These are phyloP conservation scores for silkworm (Bombyx mori) DNA, from an alignment of 1,140 invertebrate genomes.

Conservation along the genomic window DNA sequence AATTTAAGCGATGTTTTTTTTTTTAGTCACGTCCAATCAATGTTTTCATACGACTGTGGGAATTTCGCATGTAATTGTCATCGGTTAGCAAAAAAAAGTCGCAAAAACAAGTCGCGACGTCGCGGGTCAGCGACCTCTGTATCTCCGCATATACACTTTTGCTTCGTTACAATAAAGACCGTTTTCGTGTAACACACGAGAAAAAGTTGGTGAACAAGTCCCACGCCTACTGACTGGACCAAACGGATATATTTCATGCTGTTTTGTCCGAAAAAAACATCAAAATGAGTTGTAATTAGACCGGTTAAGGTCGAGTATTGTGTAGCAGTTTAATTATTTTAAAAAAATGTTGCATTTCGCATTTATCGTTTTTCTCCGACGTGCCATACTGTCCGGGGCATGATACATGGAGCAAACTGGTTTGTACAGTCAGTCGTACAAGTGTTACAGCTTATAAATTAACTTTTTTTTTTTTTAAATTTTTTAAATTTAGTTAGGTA, in stretches of 20 bases:
- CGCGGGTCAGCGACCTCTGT: conserved; percentile 39
- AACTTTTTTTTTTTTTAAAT: no score
- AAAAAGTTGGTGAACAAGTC: conserved; percentile 29
- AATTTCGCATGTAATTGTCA: conserved; percentile 32
- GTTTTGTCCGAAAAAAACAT: conserved; percentile 16
- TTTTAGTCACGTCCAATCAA: background rate
- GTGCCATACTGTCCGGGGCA: conserved; percentile 59
- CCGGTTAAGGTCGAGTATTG: conserved; percentile 14
- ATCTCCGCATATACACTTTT: conserved; percentile 15
- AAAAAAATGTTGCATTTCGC: conserved; percentile 20
- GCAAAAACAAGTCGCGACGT: conserved; percentile 35
- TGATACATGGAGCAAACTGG: conserved; percentile 57
- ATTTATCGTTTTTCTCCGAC: conserved; percentile 48
- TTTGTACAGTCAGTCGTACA: conserved; percentile 26
- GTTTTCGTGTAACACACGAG: conserved; percentile 20
- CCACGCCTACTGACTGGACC: conserved; percentile 59
- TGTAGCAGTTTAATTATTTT: conserved; percentile 11
- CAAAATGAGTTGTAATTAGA: conserved; percentile 11
- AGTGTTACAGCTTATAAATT: no score
- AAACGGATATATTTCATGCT: conserved; percentile 56
- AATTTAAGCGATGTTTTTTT: no score
- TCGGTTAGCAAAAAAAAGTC: conserved; percentile 20
- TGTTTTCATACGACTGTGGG: conserved; percentile 23
- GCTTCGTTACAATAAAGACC: conserved; percentile 28
- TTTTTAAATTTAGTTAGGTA: no score